A percentile compares a stretch with the other conserved stretches of the same genome.
Conservation (phyloP, 2,888 invertebrate genomes). For the Lomographa bimaculata region DNA sequence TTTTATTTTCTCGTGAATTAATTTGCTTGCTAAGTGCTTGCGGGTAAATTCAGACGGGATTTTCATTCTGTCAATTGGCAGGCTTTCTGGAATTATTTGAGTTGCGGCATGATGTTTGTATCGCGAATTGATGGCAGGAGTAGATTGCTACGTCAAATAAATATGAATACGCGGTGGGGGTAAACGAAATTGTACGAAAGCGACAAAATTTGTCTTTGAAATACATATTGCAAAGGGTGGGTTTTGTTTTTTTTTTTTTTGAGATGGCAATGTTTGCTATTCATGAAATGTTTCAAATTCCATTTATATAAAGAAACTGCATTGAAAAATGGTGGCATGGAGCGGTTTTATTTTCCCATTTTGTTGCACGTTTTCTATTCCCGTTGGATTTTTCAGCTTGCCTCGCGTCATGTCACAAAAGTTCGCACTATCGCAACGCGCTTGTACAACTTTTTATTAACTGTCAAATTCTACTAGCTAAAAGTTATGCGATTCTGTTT, state of each 20-base stretch:
- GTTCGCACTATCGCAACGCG: slow-evolving; percentile 15
- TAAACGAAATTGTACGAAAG: slow-evolving; percentile 29
- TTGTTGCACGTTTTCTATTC: slow-evolving; percentile 15
- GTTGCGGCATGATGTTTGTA: slow-evolving; percentile 55
- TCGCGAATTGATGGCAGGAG: slow-evolving; percentile 43
- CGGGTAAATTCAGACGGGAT: slow-evolving; percentile 52
- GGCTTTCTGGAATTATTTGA: too few relatives aligned
- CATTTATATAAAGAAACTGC: too few relatives aligned
- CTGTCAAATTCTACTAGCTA: slow-evolving; percentile 12
- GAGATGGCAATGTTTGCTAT: slow-evolving; percentile 8
- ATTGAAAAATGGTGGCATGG: too few relatives aligned
- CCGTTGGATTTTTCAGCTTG: slow-evolving; percentile 6
- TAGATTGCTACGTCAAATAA: slow-evolving; percentile 38
- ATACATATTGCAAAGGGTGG: slow-evolving; percentile 13
- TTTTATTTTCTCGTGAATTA: slow-evolving; percentile 65
- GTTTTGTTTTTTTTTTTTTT: slow-evolving; percentile 17
- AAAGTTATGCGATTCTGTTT: not conserved
- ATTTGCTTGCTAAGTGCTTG: slow-evolving; percentile 68
- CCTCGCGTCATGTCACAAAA: slow-evolving; percentile 18
- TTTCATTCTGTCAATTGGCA: slow-evolving; percentile 54
- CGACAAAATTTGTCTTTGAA: slow-evolving; percentile 20
- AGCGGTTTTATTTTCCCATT: too few relatives aligned
- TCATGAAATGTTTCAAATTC: too few relatives aligned
- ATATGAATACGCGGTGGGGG: slow-evolving; percentile 28
- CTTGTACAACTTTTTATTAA: slow-evolving; percentile 17